Percentiles rank a stretch among this genome's conserved stretches.
Evolutionary conservation across 2,797 vertebrate species (phyloP).

Genomic region (Philypnodon macrostomus): DNA sequence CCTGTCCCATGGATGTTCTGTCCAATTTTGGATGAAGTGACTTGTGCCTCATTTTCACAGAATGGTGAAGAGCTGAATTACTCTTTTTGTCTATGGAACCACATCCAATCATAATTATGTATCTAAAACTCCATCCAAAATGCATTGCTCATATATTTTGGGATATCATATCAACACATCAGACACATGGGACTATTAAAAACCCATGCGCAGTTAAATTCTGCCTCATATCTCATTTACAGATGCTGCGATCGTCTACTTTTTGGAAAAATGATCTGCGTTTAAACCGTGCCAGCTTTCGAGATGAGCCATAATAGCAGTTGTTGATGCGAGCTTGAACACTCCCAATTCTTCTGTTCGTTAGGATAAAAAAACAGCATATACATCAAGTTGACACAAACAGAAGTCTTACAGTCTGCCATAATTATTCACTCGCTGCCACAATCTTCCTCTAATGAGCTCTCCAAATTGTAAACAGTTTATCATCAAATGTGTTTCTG

Average conservation of each 20-base stretch:
- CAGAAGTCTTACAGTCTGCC: slow-evolving; percentile 72
- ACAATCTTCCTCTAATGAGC: slow-evolving; percentile 72
- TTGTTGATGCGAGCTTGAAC: slow-evolving; percentile 52
- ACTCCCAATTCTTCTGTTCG: slow-evolving; percentile 67
- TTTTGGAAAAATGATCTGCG: slow-evolving; percentile 33
- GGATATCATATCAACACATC: slow-evolving; percentile 4
- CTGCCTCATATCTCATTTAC: slow-evolving; percentile 16
- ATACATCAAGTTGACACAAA: slow-evolving; percentile 79
- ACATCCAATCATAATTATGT: too few species aligned
- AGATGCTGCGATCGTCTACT: slow-evolving; percentile 18
- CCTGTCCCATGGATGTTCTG: too few species aligned
- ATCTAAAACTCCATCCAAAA: too few species aligned
- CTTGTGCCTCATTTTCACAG: too few species aligned
- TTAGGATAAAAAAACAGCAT: slow-evolving; percentile 70
- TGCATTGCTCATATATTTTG: not conserved
- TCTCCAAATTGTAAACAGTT: slow-evolving; percentile 70
- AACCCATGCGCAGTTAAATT: slow-evolving; percentile 7
- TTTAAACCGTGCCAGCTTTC: slow-evolving; percentile 43
- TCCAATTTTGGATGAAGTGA: too few species aligned
- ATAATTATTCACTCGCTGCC: slow-evolving; percentile 76
- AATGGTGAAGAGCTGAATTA: too few species aligned
- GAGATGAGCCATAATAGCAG: slow-evolving; percentile 57
- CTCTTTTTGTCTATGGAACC: too few species aligned
- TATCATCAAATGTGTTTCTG: slow-evolving; percentile 56
- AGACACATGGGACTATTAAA: not conserved